Evolutionary conservation across 1,140 invertebrate genomes (phyloP).

Genomic region (Dinoponera quadriceps): DNA sequence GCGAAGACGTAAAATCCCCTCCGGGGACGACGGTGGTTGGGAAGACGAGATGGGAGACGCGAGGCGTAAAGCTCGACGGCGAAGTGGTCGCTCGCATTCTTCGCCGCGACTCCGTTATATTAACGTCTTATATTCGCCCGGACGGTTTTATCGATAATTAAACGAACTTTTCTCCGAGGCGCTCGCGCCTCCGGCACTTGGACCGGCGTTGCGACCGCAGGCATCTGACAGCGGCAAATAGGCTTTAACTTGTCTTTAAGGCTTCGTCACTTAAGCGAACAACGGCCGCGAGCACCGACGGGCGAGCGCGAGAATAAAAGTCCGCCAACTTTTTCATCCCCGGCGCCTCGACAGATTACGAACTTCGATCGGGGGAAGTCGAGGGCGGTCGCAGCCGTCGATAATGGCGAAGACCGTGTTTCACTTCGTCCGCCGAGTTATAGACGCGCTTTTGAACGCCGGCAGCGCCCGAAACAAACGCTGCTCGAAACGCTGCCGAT

Average conservation of each 20-base stretch:
- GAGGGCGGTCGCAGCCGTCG: neutral
- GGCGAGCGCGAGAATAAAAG: constrained; percentile 49
- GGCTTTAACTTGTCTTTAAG: constrained; percentile 62
- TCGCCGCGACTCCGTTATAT: constrained; percentile 55
- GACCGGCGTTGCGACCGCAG: constrained; percentile 31
- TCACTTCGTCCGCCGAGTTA: neutral
- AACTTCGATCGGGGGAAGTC: constrained; percentile 30
- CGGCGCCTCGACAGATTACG: constrained; percentile 38
- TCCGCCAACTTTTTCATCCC: constrained; percentile 42
- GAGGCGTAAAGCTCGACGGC: constrained; percentile 36
- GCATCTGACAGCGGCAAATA: constrained; percentile 58
- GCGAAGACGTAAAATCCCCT: neutral
- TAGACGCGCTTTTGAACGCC: neutral
- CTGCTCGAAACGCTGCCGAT: neutral
- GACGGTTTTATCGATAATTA: constrained; percentile 68
- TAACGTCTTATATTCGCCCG: constrained; percentile 55
- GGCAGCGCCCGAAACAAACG: neutral
- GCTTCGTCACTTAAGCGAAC: constrained; percentile 56
- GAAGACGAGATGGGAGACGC: constrained; percentile 19
- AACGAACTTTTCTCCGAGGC: constrained; percentile 56
- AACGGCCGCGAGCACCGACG: constrained; percentile 22
- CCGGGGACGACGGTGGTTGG: neutral
- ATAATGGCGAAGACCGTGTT: constrained; percentile 19
- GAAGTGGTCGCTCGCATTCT: constrained; percentile 43
- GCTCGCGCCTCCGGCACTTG: constrained; percentile 33